Conservation (phyloP, 2,888 invertebrate species). For the Thereva nobilitata region DNA sequence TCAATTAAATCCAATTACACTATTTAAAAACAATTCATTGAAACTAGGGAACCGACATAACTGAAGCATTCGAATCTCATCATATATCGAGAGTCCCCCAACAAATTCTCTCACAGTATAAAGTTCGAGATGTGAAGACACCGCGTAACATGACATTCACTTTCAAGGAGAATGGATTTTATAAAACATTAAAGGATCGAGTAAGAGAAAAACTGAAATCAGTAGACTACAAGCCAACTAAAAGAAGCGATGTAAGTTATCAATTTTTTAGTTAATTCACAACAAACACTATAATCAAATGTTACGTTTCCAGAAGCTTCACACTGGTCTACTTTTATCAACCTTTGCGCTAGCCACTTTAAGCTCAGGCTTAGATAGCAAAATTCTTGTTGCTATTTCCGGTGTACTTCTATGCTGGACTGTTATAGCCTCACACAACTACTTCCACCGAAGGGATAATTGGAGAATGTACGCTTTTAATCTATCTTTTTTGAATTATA, state of each 20-base stretch:
- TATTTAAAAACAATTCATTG: not conserved
- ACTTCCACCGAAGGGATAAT: constrained; percentile 74
- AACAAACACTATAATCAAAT: not conserved
- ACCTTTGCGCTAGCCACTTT: constrained; percentile 54
- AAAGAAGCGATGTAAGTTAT: constrained; percentile 53
- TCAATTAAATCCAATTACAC: not conserved
- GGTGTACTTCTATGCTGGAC: constrained; percentile 65
- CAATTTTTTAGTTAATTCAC: constrained; percentile 3
- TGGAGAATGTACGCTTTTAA: constrained; percentile 81
- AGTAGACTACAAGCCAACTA: constrained; percentile 57
- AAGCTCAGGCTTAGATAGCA: constrained; percentile 53
- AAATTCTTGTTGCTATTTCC: constrained; percentile 55
- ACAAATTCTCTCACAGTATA: constrained; percentile 67
- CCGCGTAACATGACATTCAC: constrained; percentile 74
- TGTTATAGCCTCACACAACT: constrained; percentile 72
- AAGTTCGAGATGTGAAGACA: constrained; percentile 65
- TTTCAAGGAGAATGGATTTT: constrained; percentile 75
- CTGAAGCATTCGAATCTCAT: constrained; percentile 77
- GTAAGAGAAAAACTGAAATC: constrained; percentile 63
- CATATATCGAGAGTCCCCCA: constrained; percentile 66
- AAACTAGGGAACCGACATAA: constrained; percentile 73
- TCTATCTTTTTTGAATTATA: constrained; percentile 64
- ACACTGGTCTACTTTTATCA: constrained; percentile 54
- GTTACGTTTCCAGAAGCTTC: constrained; percentile 51
- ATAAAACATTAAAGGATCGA: constrained; percentile 67